A percentile compares a stretch with the other conserved stretches of the same genome.
Evolutionary conservation across 1,140 invertebrate species (phyloP).

Genomic region (Cotesia glomerata): DNA sequence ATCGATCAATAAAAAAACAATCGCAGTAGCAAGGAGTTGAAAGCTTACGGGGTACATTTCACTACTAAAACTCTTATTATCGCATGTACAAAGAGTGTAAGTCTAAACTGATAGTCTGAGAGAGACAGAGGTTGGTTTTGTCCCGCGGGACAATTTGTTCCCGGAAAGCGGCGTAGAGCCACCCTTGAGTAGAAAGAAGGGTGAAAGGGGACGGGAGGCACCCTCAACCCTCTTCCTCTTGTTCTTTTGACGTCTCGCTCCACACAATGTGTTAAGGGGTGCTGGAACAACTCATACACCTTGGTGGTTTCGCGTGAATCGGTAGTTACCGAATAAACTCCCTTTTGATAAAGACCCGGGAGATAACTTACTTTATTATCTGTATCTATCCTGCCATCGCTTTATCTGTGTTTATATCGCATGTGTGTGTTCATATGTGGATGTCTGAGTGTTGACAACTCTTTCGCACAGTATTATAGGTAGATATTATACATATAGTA

Average conservation of each 20-base stretch:
- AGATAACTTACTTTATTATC: constrained; percentile 31
- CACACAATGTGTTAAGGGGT: constrained; percentile 26
- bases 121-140: constrained; percentile 35
- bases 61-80: too few species aligned
- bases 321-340: constrained; percentile 54
- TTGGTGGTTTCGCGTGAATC: constrained; percentile 49
- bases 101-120: constrained; percentile 22
- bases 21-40: too few species aligned
- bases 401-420: neutral
- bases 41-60: too few species aligned
- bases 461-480: too few species aligned
- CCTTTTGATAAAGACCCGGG: constrained; percentile 27
- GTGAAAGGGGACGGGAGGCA: neutral
- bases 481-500: too few species aligned
- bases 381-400: neutral
- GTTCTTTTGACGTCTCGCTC: neutral
- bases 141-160: constrained; percentile 24
- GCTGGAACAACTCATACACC: constrained; percentile 20
- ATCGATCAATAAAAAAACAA: too few species aligned
- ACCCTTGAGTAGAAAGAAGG: neutral
- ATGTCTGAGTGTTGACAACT: too few species aligned
- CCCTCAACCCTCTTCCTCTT: neutral
- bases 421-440: too few species aligned
- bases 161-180: neutral
- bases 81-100: neutral